Conservation (phyloP, 1,140 invertebrate species). For the Neuroterus valhalla region DNA sequence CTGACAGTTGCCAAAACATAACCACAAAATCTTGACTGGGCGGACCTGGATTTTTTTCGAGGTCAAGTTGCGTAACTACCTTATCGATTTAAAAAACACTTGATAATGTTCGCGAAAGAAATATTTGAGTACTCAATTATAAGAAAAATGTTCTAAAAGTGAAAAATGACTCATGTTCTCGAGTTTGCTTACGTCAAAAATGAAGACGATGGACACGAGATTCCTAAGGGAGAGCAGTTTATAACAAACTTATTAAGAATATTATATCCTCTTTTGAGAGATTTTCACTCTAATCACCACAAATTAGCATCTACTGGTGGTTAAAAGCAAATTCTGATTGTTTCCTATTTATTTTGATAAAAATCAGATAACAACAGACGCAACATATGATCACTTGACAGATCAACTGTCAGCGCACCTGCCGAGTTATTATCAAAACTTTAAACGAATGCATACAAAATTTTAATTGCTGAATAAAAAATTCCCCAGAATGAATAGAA, state of each 20-base stretch:
- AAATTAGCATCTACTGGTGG: background rate
- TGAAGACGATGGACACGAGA: background rate
- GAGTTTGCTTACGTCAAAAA: constrained; percentile 1
- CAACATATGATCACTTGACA: no score
- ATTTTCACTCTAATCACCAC: background rate
- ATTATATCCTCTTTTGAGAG: background rate
- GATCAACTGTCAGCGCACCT: no score
- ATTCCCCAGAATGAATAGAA: no score
- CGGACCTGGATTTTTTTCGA: background rate
- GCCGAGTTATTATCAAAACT: no score
- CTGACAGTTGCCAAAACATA: background rate
- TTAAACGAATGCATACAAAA: no score
- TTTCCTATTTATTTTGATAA: background rate
- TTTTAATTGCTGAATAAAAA: no score
- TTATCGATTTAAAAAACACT: background rate
- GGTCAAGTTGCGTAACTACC: background rate
- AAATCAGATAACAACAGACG: no score
- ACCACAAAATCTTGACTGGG: background rate
- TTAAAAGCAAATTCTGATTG: background rate
- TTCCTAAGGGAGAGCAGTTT: background rate
- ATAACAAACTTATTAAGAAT: background rate
- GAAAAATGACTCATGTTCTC: background rate
- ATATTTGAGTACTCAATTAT: background rate
- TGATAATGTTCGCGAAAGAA: background rate
- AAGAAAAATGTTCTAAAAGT: background rate